Evolutionary conservation across 2,113 vertebrate genomes (phyloP).

Genomic region (Coturnix japonica): DNA sequence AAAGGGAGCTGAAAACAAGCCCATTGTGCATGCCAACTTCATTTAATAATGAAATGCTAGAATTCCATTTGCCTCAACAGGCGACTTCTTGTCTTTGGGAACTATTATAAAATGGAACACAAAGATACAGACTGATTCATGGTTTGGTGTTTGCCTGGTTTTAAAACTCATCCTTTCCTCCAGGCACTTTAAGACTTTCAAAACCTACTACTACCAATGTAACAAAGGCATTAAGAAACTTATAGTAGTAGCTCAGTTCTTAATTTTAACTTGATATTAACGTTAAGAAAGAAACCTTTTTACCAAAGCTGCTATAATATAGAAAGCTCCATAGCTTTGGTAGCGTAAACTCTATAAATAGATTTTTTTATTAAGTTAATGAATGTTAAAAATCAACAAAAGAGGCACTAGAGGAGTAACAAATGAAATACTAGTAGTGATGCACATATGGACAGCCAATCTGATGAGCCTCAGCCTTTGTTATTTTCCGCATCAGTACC

Average conservation of each 20-base stretch:
- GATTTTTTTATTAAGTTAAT: neutral
- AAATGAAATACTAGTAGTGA: conserved; percentile 1
- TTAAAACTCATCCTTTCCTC: neutral
- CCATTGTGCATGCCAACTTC: neutral
- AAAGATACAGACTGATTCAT: neutral
- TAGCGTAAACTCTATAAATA: neutral
- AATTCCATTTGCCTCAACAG: neutral
- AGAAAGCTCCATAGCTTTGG: neutral
- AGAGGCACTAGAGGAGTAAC: neutral
- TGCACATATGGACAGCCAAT: conserved; percentile 49
- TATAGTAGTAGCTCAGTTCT: neutral
- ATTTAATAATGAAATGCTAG: neutral
- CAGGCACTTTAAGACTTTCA: neutral
- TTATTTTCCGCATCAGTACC: conserved; percentile 69
- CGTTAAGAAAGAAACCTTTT: neutral
- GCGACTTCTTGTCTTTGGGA: neutral
- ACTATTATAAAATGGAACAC: neutral
- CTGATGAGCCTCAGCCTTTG: conserved; percentile 46
- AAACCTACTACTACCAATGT: neutral
- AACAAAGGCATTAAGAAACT: neutral
- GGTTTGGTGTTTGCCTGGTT: neutral
- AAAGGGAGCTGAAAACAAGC: neutral
- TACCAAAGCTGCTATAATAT: neutral
- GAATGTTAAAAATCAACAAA: neutral
- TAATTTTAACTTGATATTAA: neutral